Base-by-base conservation (phyloP, 2,888 invertebrate species). In the Andrena bicolor region DNA sequence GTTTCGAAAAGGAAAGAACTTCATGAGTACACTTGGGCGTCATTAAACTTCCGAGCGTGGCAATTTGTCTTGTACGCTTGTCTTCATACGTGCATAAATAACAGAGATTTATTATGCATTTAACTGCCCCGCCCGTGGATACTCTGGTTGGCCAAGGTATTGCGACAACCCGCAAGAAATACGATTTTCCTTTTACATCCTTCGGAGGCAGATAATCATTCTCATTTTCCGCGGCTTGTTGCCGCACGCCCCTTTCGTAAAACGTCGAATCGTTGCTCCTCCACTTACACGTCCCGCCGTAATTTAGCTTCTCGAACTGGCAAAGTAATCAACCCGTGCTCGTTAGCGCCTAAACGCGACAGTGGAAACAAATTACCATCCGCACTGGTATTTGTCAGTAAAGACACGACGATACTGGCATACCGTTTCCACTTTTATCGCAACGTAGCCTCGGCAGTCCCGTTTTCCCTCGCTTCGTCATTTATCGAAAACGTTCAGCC, bases 51-150 rank as follows among this genome's bases (percentile, higher is more conserved):
- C 41, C 6, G 16, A 20, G 16, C 64, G 3, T 0, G 6, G 32
- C 26, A 64, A 56, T 56, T 56, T 80, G 53, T 71, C 48, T 68
- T 58, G 26, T 48, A 28, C 26, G 53, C 23, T 71, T 78, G 49
- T 72, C 72, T 78, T 26, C 79, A 16, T 49, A 35, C 72, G 35
- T 35, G 30, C 63, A 63, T 78, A 80, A 80, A 73, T 79, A 80
- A 66, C 49, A 49, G 68, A 80, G 79, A 80, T 80, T 80, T 80
- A 80, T 56, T 78, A 58, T 58, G 68, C 80, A 58, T 78, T 80
- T 64, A 68, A 68, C 49, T 51, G 80, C 78, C 35, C 72, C 68
- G 68, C 66, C 71, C 48, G n/a, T 28, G 7, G 53, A 66, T 72
- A 63, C 63, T 56, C 72, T 41, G 63, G 63, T 68, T 41, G 56